Base-by-base conservation (phyloP, 2,113 vertebrate genomes). In the Alectura lathami region DNA sequence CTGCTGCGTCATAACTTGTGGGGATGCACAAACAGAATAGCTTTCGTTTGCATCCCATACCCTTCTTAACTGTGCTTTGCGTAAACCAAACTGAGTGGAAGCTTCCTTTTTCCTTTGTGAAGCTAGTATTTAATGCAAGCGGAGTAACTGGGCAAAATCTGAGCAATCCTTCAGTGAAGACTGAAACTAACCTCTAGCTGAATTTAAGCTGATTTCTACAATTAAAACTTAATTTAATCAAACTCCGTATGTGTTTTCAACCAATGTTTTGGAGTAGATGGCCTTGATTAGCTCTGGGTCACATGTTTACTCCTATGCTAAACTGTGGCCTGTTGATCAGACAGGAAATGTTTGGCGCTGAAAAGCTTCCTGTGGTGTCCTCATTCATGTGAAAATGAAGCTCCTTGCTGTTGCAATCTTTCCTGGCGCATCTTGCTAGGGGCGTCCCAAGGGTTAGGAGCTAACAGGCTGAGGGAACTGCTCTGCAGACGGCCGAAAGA, bases 351-450 rank as follows among this genome's bases (percentile, higher is more conserved):
- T 69, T 90, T 88, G 24, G 47, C 60, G 66, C 83, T 88, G 86
- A 92, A 93, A 86, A 91, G 64, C 76, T 96, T 95, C 86, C 92
- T 94, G 64, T 88, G 36, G 2, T 34, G 64, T 75, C 80, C 72
- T 86, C 73, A 81, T 96, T 93, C 83, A 88, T 63, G 42, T 94
- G 94, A 93, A 96, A 96, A 94, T 81, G 38, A 90, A 83, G 83
- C 56, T 72, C 68, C 75, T 74, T 86, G 43, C 47, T 94, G 47
- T 78, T 91, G 56, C 56, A 86, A 1, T 84, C 43, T 74, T 92
- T 93, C 70, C 56, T 93, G 79, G 63, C 57, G 42, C 72, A 16
- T 88, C 50, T 51, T 82, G 12, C 81, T 91, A 54, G n/a, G 0
- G 0, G 17, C 68, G 29, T 94, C 42, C 36, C 64, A 51, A 62